Evolutionary conservation across 2,113 vertebrate species (phyloP), one percentile per base, ranked within the genome.

Genomic region (Pimephales promelas): DNA sequence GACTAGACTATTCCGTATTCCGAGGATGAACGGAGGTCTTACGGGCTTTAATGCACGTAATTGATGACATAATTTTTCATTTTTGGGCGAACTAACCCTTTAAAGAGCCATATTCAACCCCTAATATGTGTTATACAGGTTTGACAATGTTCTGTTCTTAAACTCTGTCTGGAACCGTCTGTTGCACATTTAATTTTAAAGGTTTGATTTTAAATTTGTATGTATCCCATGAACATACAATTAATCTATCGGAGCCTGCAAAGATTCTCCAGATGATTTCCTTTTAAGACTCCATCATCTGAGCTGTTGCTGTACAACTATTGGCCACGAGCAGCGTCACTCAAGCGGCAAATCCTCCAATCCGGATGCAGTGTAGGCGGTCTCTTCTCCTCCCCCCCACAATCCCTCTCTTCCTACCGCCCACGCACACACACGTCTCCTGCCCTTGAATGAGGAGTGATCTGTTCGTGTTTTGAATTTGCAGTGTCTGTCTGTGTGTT

Each of bases 381-480:
- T 45, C 78, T 64, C 54, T 68, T 73, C 66, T 20, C 2, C 54
- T 40, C 45, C 66, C 45, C 45, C 6, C 49, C 59, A 68, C 43
- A 28, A 71, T 82, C 73, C 45, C 78, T 82, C 66, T 56, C 61
- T 82, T 31, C 77, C 52, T 61, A 22, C 70, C 54, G 28, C 85
- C 34, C 57, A 77, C 74, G 11, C 68, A 49, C 74, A 61, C 85
- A 61, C 85, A 87, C 85, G 3, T 72, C 75, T 82, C 79, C 86
- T 89, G 86, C 77, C 86, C 86, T 86, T 89, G 79, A 84, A 80
- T 85, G 70, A 77, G 81, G 81, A 20, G 81, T 45, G 45, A 88
- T 81, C 70, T 73, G 62, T 28, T 85, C 26, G 62, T 31, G 66
- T 66, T 78, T 16, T 28, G 26, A 64, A 20, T 45, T 36, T 74